These are phyloP conservation scores for Lasiurus borealis DNA, from an alignment of 2,113 vertebrate genomes.

Conservation along the genomic window DNA sequence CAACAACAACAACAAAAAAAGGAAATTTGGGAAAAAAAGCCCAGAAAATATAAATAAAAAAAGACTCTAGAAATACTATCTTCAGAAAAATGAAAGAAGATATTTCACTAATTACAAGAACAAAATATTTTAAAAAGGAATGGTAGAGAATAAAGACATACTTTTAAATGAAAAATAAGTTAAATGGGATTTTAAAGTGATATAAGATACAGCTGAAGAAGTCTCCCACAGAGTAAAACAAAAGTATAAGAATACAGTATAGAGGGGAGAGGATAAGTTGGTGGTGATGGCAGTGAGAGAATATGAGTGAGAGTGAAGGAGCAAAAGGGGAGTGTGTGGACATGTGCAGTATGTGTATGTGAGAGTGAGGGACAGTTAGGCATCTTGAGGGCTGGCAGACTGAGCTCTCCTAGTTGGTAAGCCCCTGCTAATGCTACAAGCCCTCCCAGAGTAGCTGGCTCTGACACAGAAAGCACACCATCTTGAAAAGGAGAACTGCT, in stretches of 20 bases:
- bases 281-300: too few relatives aligned
- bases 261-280: neutral
- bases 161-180: conserved; percentile 34
- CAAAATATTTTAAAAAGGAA: neutral
- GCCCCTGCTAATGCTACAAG: too few relatives aligned
- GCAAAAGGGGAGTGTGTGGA: too few relatives aligned
- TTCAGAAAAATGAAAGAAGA: conserved; percentile 40
- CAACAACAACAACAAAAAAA: conserved; percentile 16
- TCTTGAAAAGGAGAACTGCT: too few relatives aligned
- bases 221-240: neutral
- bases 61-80: neutral
- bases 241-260: neutral
- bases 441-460: too few relatives aligned
- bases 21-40: neutral
- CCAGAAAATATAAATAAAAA: neutral
- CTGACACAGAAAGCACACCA: too few relatives aligned
- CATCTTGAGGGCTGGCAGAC: too few relatives aligned
- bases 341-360: too few relatives aligned
- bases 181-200: neutral
- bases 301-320: too few relatives aligned
- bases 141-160: conserved; percentile 5
- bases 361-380: too few relatives aligned
- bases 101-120: conserved; percentile 29
- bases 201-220: conserved; percentile 14
- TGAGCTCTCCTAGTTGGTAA: too few relatives aligned